Percentiles rank a stretch among this genome's conserved stretches.
phyloP scores from a whole-genome alignment of 2,888 invertebrate species.

The Rhingia campestris region DNA sequence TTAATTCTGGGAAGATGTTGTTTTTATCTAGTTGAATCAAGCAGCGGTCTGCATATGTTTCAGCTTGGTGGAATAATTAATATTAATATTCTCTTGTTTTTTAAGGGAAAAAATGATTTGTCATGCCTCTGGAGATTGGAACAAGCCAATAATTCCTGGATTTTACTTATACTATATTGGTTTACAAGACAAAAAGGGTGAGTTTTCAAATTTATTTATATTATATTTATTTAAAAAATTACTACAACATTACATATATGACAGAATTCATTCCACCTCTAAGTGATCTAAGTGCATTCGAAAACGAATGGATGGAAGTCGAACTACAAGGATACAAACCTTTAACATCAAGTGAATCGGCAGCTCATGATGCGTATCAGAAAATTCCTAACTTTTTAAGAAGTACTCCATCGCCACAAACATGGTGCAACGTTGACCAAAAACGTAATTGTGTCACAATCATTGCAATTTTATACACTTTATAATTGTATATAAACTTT shows the following conservation, averaged over 20 bases:
- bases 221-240: neutral
- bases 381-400: constrained; percentile 81
- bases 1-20: too few species aligned
- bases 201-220: neutral
- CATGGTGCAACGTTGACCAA: constrained; percentile 78
- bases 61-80: too few species aligned
- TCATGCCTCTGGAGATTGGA: constrained; percentile 94
- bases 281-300: constrained; percentile 91
- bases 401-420: constrained; percentile 79
- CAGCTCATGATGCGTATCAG: constrained; percentile 62
- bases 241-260: neutral
- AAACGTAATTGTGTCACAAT: constrained; percentile 36
- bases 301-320: constrained; percentile 96
- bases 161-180: constrained; percentile 96
- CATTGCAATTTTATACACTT: neutral
- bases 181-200: constrained; percentile 83
- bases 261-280: constrained; percentile 87
- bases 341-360: constrained; percentile 78
- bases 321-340: constrained; percentile 85
- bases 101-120: constrained; percentile 90
- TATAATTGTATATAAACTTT: neutral
- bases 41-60: too few species aligned
- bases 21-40: too few species aligned
- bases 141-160: constrained; percentile 92
- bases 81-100: neutral